Conservation (phyloP, 2,888 invertebrate genomes). For the Archips crataeganus region DNA sequence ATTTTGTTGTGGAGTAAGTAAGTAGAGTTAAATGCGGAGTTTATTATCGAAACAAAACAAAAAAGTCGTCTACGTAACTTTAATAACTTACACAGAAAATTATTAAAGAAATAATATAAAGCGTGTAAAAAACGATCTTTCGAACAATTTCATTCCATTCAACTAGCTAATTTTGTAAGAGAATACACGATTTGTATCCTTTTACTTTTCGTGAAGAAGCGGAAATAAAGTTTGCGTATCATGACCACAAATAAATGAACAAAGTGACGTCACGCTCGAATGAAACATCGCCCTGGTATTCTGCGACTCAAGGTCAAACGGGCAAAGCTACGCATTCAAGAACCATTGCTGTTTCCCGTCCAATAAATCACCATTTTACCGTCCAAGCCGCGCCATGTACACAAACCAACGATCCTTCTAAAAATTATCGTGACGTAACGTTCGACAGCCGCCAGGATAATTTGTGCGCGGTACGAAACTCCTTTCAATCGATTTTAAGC, state of each 20-base stretch:
- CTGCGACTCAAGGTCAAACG: conserved; percentile 39
- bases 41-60: not conserved
- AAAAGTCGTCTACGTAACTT: not conserved
- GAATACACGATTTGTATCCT: not conserved
- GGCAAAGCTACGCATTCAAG: conserved; percentile 30
- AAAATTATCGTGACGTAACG: conserved; percentile 40
- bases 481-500: conserved; percentile 25
- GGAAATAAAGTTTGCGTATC: conserved; percentile 32
- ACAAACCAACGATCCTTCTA: conserved; percentile 25
- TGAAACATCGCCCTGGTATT: conserved; percentile 36
- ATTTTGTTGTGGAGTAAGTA: not conserved
- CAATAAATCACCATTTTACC: conserved; percentile 30
- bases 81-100: no score
- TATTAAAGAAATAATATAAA: no score
- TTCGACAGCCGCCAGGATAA: conserved; percentile 24
- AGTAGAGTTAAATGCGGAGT: not conserved
- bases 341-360: conserved; percentile 38
- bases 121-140: no score
- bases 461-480: conserved; percentile 27
- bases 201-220: conserved; percentile 16
- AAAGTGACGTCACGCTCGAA: conserved; percentile 35
- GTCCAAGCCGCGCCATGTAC: conserved; percentile 31
- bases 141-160: not conserved
- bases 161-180: no score
- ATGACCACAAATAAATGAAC: conserved; percentile 32